Evolutionary conservation across 2,888 invertebrate species (phyloP).

Genomic region (Rosalia funebris): DNA sequence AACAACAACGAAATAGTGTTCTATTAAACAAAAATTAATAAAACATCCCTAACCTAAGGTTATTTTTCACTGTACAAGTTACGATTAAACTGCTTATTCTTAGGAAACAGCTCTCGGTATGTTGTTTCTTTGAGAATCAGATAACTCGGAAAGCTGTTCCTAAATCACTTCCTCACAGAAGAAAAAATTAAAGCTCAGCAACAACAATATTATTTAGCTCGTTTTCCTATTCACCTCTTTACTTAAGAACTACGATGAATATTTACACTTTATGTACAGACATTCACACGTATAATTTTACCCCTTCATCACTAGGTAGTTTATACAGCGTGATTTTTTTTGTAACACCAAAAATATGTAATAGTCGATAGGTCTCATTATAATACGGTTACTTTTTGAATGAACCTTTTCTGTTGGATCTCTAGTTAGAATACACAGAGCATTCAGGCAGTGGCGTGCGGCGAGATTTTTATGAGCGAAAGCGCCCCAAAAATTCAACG

Average conservation of each 20-base stretch:
- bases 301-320: too few relatives aligned
- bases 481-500: too few relatives aligned
- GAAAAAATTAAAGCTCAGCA: neutral
- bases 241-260: neutral
- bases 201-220: neutral
- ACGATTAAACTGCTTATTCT: constrained; percentile 19
- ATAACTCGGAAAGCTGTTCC: neutral
- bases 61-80: constrained; percentile 1
- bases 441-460: too few relatives aligned
- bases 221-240: neutral
- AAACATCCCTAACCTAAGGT: neutral
- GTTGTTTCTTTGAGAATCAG: neutral
- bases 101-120: too few relatives aligned
- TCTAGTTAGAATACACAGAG: too few relatives aligned
- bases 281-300: neutral
- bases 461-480: too few relatives aligned
- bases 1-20: constrained; percentile 9
- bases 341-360: too few relatives aligned
- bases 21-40: constrained; percentile 1
- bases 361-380: too few relatives aligned
- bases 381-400: too few relatives aligned
- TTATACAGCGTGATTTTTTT: too few relatives aligned
- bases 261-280: neutral
- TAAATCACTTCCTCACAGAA: neutral
- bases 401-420: too few relatives aligned